These are phyloP conservation scores for Hypolimnas misippus DNA, from an alignment of 2,888 invertebrate genomes.

Conservation along the genomic window DNA sequence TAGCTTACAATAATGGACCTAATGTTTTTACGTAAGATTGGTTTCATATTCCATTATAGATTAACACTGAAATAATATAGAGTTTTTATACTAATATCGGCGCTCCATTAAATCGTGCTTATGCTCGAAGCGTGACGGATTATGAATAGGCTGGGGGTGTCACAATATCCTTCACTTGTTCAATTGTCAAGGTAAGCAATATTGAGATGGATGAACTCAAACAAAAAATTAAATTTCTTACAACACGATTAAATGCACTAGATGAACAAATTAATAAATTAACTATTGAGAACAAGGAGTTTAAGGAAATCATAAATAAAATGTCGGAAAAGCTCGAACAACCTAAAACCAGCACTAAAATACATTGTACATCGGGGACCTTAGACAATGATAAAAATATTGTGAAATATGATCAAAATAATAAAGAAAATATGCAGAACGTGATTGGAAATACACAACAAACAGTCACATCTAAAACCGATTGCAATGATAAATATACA, in stretches of 20 bases:
- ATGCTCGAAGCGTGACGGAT: conserved; percentile 33
- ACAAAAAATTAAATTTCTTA: conserved; percentile 2
- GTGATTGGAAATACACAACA: conserved; percentile 2
- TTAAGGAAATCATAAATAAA: not conserved
- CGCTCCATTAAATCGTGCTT: not conserved
- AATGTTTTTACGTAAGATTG: not conserved
- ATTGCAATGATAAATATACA: conserved; percentile 1
- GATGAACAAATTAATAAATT: not conserved
- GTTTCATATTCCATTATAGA: not conserved
- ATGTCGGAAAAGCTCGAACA: not conserved
- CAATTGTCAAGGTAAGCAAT: conserved; percentile 41
- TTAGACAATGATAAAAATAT: not conserved
- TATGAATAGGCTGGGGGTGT: conserved; percentile 39
- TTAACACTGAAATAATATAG: not conserved
- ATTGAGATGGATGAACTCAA: conserved; percentile 4
- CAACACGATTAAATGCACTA: conserved; percentile 1
- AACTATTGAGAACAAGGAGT: conserved; percentile 4
- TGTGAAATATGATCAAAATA: not conserved
- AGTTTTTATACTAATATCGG: not conserved
- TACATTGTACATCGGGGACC: not conserved
- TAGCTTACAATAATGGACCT: too few relatives aligned
- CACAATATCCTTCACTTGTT: conserved; percentile 37
- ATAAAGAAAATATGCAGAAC: not conserved
- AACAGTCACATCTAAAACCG: not conserved
- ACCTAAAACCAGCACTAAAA: conserved; percentile 2